phyloP scores from a whole-genome alignment of 2,888 invertebrate species.

The Drosophila mercatorum region DNA sequence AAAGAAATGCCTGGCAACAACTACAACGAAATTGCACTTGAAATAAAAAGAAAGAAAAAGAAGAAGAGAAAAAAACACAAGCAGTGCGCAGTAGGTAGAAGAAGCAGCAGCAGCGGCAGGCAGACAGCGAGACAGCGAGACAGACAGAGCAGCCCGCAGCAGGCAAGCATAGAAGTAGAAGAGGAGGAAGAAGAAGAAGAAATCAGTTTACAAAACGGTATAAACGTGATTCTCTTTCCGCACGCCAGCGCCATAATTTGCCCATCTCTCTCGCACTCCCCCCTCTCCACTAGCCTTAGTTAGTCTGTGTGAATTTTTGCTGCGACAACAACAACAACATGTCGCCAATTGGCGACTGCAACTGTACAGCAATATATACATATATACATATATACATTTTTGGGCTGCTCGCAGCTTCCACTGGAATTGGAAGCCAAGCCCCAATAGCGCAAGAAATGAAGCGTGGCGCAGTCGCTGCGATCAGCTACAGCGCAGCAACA shows the following conservation, averaged over 20 bases:
- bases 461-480: constrained; percentile 65
- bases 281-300: not conserved
- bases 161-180: constrained; percentile 40
- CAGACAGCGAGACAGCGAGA: not conserved
- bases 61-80: constrained; percentile 7
- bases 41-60: constrained; percentile 38
- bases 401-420: constrained; percentile 29
- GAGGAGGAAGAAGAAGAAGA: constrained; percentile 46
- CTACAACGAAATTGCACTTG: constrained; percentile 71
- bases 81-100: constrained; percentile 34
- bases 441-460: constrained; percentile 69
- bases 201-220: constrained; percentile 79
- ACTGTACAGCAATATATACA: constrained; percentile 57
- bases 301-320: constrained; percentile 43
- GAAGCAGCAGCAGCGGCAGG: constrained; percentile 11
- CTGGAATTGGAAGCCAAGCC: constrained; percentile 49
- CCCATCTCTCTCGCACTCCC: constrained; percentile 15
- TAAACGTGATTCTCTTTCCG: constrained; percentile 76
- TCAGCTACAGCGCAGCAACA: constrained; percentile 34
- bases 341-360: constrained; percentile 73
- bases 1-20: constrained; percentile 43
- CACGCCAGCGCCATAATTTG: constrained; percentile 54
- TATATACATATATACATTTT: constrained; percentile 18
- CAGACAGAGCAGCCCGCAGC: not conserved
- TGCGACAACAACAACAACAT: constrained; percentile 16